Evolutionary conservation across 2,888 invertebrate species (phyloP).

Genomic region (Smittia sp.): DNA sequence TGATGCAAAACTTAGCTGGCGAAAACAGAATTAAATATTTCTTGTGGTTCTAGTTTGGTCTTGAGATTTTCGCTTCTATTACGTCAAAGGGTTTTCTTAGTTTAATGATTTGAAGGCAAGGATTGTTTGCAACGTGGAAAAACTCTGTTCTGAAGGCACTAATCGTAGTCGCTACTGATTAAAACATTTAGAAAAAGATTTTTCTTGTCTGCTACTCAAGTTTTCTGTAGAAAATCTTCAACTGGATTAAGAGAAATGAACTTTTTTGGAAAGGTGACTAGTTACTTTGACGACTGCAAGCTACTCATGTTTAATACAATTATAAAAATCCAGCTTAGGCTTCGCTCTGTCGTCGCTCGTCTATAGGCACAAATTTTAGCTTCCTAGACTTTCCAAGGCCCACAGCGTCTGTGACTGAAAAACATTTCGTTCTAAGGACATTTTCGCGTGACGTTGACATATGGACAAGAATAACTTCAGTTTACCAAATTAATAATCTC

Average conservation of each 20-base stretch:
- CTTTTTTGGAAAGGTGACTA: constrained; percentile 31
- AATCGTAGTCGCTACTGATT: background rate
- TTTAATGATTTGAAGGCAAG: background rate
- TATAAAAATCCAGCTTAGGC: constrained; percentile 3
- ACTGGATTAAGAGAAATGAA: background rate
- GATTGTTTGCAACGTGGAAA: background rate
- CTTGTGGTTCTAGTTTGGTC: background rate
- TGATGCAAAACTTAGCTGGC: background rate
- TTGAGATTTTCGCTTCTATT: background rate
- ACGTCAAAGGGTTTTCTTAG: background rate
- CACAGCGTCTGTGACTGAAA: background rate
- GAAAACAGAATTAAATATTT: background rate
- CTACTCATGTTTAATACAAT: constrained; percentile 1
- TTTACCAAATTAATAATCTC: constrained; percentile 32
- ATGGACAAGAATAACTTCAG: background rate
- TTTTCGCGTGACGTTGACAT: constrained; percentile 18
- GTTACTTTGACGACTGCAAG: background rate
- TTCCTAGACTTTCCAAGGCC: constrained; percentile 3
- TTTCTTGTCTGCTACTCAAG: background rate
- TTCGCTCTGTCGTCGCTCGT: background rate
- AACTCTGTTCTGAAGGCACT: constrained; percentile 1
- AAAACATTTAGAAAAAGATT: no score
- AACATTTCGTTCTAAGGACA: constrained; percentile 29
- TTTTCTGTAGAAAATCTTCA: background rate
- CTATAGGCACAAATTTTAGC: constrained; percentile 32